Evolutionary conservation across 2,113 vertebrate genomes (phyloP).

Genomic region (Ptilonorhynchus violaceus): DNA sequence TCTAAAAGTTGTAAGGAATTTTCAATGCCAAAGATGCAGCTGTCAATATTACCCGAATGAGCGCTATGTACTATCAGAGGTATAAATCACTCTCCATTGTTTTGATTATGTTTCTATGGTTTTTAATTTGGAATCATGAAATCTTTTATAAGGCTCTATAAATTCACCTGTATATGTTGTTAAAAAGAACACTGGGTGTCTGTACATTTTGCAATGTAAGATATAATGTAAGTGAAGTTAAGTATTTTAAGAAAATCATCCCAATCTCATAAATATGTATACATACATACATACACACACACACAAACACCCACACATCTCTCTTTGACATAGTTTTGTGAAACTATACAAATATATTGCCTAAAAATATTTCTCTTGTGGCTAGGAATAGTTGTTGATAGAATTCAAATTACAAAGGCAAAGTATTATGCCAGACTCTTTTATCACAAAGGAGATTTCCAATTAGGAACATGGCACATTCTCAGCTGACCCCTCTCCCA

Average conservation of each 20-base stretch:
- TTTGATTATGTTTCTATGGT: slow-evolving; percentile 77
- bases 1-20: slow-evolving; percentile 75
- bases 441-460: slow-evolving; percentile 58
- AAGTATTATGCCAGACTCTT: slow-evolving; percentile 40
- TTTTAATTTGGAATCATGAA: slow-evolving; percentile 76
- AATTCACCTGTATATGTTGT: slow-evolving; percentile 78
- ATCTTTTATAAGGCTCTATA: slow-evolving; percentile 76
- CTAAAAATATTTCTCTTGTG: slow-evolving; percentile 72
- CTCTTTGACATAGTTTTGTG: slow-evolving; percentile 75
- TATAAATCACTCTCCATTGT: slow-evolving; percentile 70
- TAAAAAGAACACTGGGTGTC: slow-evolving; percentile 75
- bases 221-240: slow-evolving; percentile 77
- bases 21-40: slow-evolving; percentile 86
- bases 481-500: slow-evolving; percentile 11
- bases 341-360: slow-evolving; percentile 65
- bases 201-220: slow-evolving; percentile 84
- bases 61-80: slow-evolving; percentile 73
- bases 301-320: slow-evolving; percentile 48
- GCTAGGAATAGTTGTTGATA: slow-evolving; percentile 71
- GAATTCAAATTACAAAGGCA: slow-evolving; percentile 54
- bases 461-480: slow-evolving; percentile 60
- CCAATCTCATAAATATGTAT: slow-evolving; percentile 50
- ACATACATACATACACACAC: neutral
- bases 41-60: slow-evolving; percentile 70
- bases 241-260: slow-evolving; percentile 75